Evolutionary conservation across 2,888 invertebrate species (phyloP).

Genomic region (Loripinus fragilis): DNA sequence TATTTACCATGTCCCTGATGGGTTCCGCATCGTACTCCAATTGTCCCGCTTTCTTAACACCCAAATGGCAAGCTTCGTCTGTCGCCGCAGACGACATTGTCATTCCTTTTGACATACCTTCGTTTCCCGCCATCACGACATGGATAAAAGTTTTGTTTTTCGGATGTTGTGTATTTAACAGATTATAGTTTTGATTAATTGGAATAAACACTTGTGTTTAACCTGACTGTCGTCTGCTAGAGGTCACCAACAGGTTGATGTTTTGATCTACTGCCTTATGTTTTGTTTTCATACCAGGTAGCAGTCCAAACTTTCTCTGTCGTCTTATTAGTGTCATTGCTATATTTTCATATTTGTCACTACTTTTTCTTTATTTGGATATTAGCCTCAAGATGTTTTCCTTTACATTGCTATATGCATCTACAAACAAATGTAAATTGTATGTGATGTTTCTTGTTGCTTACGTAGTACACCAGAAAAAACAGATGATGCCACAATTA

Average conservation of each 20-base stretch:
- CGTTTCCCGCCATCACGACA: constrained; percentile 36
- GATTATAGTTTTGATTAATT: constrained; percentile 11
- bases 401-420: too few species aligned
- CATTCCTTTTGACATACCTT: constrained; percentile 35
- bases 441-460: too few species aligned
- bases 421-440: too few species aligned
- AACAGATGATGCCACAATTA: too few species aligned
- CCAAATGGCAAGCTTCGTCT: neutral
- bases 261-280: constrained; percentile 8
- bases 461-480: too few species aligned
- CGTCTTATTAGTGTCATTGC: too few species aligned
- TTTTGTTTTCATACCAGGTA: too few species aligned
- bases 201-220: constrained; percentile 5
- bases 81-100: constrained; percentile 22
- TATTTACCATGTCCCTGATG: constrained; percentile 16
- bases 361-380: too few species aligned
- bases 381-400: too few species aligned
- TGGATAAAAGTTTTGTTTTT: constrained; percentile 11
- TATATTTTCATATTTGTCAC: too few species aligned
- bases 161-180: constrained; percentile 8
- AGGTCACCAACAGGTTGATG: constrained; percentile 12
- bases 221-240: constrained; percentile 2
- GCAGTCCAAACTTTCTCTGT: too few species aligned
- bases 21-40: neutral
- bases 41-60: constrained; percentile 4